Base-by-base conservation (phyloP, 2,797 vertebrate genomes). In the Numenius phaeopus region DNA sequence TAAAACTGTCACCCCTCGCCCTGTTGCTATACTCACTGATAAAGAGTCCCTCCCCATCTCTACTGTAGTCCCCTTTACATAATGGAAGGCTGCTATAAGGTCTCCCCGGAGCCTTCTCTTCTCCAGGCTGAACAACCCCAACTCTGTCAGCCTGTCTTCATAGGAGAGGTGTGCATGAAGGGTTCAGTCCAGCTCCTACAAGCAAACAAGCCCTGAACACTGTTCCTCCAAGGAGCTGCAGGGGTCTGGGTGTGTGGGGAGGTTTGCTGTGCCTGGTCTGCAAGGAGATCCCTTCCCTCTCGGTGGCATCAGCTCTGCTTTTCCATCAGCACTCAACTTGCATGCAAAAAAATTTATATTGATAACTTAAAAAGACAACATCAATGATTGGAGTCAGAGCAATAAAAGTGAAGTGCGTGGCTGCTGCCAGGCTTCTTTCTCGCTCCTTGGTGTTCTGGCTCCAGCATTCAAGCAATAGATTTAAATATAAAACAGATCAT, bases 401-500 rank as follows among this genome's bases (percentile, higher is more conserved):
- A 94, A 96, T 96, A 93, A 94, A 96, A 94, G 90, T 89, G 83
- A 96, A 97, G 96, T 91, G 95, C 75, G 10, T 37, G 91, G 87
- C 85, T 96, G 90, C 84, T 97, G 90, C 95, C 94, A 96, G 83
- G 94, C 91, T 96, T 90, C 87, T 89, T 96, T 97, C 94, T 94
- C 4, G 0, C 94, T 97, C 89, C 95, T 97, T 97, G 94, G 96
- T 96, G 95, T 94, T 97, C 95, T 94, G 95, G 95, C 92, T 94
- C 72, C 91, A 88, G 73, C 85, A 91, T 93, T 95, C 93, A 95
- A 95, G 91, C 94, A 39, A 90, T 95, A 94, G 96, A 97, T 97
- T 97, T 97, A 97, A 98, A 97, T 97, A 97, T 97, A 97, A 97
- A 97, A 95, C 96, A 97, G 94, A 97, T 96, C 93, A 96, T 97